Evolutionary conservation across 1,140 invertebrate species (phyloP).

Genomic region (Tetramorium parvispinum): DNA sequence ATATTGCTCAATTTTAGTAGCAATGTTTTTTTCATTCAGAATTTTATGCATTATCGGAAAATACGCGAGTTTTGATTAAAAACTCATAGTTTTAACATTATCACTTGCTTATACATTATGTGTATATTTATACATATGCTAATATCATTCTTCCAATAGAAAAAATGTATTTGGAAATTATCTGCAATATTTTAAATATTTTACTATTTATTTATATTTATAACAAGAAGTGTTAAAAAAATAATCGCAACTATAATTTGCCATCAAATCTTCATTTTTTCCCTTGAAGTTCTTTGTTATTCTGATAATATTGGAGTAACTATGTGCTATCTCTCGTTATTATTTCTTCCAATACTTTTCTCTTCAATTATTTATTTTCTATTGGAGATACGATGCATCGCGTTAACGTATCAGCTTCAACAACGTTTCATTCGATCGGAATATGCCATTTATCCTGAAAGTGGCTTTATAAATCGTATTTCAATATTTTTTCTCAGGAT

Average conservation of each 20-base stretch:
- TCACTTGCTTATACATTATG: constrained; percentile 1
- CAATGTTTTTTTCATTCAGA: background rate
- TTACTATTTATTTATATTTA: background rate
- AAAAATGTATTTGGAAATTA: constrained; percentile 11
- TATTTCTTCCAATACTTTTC: background rate
- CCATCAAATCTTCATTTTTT: background rate
- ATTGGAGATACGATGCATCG: background rate
- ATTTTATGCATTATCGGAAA: constrained; percentile 20
- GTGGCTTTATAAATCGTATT: constrained; percentile 5
- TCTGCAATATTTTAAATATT: background rate
- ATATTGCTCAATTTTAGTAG: background rate
- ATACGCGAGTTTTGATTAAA: background rate
- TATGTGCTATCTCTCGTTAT: background rate
- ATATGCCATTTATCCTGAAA: constrained; percentile 46
- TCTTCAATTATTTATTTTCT: constrained; percentile 13
- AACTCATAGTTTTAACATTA: background rate
- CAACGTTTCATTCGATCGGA: background rate
- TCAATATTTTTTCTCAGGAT: background rate
- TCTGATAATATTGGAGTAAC: background rate
- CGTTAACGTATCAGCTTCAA: background rate
- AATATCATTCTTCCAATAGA: constrained; percentile 26
- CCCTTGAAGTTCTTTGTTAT: background rate
- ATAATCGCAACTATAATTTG: background rate
- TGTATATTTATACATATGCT: background rate
- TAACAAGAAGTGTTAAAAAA: background rate